Percentiles rank a stretch among this genome's conserved stretches.
Conservation (phyloP, 2,113 vertebrate species). For the Silurus glanis region DNA sequence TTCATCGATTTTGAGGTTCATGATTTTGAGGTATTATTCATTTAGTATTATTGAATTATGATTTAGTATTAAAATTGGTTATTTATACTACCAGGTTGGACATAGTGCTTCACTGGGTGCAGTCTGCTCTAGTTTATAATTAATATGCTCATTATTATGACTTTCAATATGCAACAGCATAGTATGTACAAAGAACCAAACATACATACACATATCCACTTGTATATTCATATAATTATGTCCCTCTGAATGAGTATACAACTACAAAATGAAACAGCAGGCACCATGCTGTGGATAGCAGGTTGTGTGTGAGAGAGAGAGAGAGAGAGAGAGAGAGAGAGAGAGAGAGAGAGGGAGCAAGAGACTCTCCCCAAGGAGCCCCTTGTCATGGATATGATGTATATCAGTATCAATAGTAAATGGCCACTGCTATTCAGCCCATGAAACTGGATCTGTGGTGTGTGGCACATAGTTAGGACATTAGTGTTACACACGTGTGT, state of each 20-base stretch:
- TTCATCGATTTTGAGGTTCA: not conserved
- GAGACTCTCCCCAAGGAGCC: slow-evolving; percentile 51
- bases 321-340: slow-evolving; percentile 30
- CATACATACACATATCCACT: slow-evolving; percentile 28
- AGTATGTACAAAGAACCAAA: slow-evolving; percentile 9
- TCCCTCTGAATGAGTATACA: slow-evolving; percentile 30
- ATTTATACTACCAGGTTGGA: not conserved
- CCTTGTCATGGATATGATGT: slow-evolving; percentile 60
- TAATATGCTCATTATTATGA: slow-evolving; percentile 24
- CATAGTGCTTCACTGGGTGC: not conserved
- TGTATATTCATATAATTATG: slow-evolving; percentile 35
- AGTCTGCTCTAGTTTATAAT: not conserved
- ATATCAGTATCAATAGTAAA: slow-evolving; percentile 61
- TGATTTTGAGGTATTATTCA: not conserved
- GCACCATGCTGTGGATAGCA: slow-evolving; percentile 19
- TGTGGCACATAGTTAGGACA: slow-evolving; percentile 50
- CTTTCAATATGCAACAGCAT: not conserved
- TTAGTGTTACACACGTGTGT: slow-evolving; percentile 43
- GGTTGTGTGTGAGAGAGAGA: not conserved
- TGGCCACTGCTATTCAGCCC: slow-evolving; percentile 58
- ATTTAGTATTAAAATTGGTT: not conserved
- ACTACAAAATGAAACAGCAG: slow-evolving; percentile 50
- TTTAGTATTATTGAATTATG: not conserved
- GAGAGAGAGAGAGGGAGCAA: slow-evolving; percentile 33
- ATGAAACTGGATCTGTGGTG: slow-evolving; percentile 58